phyloP scores from a whole-genome alignment of 2,888 invertebrate genomes.

The Miltochrista miniata region DNA sequence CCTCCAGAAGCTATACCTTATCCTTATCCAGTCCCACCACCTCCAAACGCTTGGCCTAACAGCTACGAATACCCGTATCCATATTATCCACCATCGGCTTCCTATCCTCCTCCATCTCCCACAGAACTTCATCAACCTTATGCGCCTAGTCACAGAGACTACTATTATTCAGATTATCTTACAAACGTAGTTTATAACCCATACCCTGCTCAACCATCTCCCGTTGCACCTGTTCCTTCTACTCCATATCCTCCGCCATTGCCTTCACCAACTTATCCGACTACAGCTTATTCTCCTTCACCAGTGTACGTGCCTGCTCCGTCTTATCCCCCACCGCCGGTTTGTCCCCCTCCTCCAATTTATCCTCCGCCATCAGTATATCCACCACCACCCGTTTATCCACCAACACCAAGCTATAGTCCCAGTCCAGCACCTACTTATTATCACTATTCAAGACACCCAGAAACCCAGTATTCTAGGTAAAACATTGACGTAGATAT shows the following conservation, averaged over 20 bases:
- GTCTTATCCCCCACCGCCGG: not conserved
- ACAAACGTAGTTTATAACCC: constrained; percentile 17
- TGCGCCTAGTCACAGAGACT: constrained; percentile 12
- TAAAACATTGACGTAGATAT: no score
- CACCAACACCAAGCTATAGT: constrained; percentile 3
- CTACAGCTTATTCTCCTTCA: not conserved
- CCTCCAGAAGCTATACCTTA: constrained; percentile 15
- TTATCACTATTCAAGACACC: constrained; percentile 9
- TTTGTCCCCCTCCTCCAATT: constrained; percentile 1
- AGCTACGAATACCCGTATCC: constrained; percentile 15
- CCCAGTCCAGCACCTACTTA: not conserved
- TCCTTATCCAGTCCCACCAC: constrained; percentile 12
- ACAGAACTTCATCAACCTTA: not conserved
- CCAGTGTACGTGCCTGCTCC: not conserved
- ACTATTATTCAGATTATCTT: constrained; percentile 29
- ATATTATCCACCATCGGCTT: constrained; percentile 1
- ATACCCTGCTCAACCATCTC: constrained; percentile 11
- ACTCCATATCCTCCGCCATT: constrained; percentile 29
- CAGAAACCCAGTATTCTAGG: not conserved
- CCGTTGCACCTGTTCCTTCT: constrained; percentile 28
- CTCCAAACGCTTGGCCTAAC: constrained; percentile 11
- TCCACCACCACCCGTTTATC: constrained; percentile 3
- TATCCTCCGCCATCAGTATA: constrained; percentile 1
- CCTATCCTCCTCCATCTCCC: constrained; percentile 1
- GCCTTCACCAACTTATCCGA: constrained; percentile 1